A percentile compares a stretch with the other conserved stretches of the same genome.
Conservation (phyloP, 2,797 vertebrate species). For the Cyclura pinguis region DNA sequence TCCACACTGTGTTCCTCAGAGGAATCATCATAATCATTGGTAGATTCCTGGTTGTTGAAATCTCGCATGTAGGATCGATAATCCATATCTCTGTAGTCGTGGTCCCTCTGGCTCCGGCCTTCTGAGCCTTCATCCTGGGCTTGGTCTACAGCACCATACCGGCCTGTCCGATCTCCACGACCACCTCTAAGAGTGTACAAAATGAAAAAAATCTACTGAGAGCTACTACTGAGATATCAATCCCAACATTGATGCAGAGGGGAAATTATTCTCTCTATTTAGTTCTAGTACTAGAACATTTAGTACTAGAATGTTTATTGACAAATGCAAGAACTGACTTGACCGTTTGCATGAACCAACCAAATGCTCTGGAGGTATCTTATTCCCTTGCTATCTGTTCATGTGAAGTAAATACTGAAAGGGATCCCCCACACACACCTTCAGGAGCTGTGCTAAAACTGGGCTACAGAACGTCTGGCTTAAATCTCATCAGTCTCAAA, state of each 20-base stretch:
- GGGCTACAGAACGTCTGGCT: neutral
- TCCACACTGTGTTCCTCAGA: slow-evolving; percentile 75
- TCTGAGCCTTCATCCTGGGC: slow-evolving; percentile 64
- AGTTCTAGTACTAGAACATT: neutral
- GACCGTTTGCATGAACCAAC: neutral
- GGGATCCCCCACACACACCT: rapidly evolving
- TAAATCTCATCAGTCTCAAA: neutral
- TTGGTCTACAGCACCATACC: slow-evolving; percentile 83
- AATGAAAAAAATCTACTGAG: neutral
- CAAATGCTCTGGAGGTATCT: neutral
- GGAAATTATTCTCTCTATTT: neutral
- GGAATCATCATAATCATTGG: slow-evolving; percentile 68
- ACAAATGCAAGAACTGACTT: neutral
- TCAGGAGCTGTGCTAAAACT: neutral
- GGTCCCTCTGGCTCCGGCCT: slow-evolving; percentile 80
- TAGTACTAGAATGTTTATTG: neutral
- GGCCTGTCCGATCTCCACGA: slow-evolving; percentile 88
- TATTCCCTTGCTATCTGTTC: neutral
- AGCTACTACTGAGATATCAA: neutral
- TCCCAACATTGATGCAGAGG: neutral
- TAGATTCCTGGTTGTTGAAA: slow-evolving; percentile 84
- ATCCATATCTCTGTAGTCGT: slow-evolving; percentile 92
- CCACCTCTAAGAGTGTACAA: slow-evolving; percentile 79
- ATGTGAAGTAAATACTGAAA: neutral
- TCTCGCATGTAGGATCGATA: slow-evolving; percentile 82